Evolutionary conservation across 2,113 vertebrate species (phyloP), one percentile per base, ranked within the genome.

Genomic region (Tinamus guttatus): DNA sequence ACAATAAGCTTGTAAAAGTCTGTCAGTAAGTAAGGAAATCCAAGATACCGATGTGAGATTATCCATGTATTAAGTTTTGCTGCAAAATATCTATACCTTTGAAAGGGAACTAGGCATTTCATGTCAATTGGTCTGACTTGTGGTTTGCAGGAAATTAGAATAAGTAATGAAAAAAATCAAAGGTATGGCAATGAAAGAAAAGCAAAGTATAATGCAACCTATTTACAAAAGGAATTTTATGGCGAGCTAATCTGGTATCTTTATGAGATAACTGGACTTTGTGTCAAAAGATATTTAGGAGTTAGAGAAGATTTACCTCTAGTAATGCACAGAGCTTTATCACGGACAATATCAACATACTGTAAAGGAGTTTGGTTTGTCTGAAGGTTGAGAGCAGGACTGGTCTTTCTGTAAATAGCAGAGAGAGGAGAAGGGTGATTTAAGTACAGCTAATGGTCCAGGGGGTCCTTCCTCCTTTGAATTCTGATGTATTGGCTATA

Each of bases 91-190:
- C 20, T 40, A 3, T 62, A 30, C 32, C 9, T 62, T 18, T 27
- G 34, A 54, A 43, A 84, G 5, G 6, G 16, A 27, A 92, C 79
- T 45, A 27, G 13, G 13, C 17, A 81, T 4, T 34, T 81, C 2
- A 3, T 18, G 14, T 78, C 20, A 0, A 0, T 69, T 90, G 45
- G 4, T 27, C 36, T 81, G 64, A 59, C 43, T 74, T 84, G n/a
- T 40, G 21, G 17, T 45, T 84, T 75, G 22, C 45, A 78, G 51
- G 43, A 27, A 22, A 47, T 24, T 49, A 63, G 19, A 47, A 81
- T 60, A 62, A 73, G 80, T 7, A 62, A 13, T 4, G 14, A 90
- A 93, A 58, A 74, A 74, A 58, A 58, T 25, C 56, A 32, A 58
- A 82, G 18, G 3, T 67, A 21, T 21, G 2, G 0, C 5, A 70